Evolutionary conservation across 2,797 vertebrate genomes (phyloP).

Genomic region (Sebastes nivosus): DNA sequence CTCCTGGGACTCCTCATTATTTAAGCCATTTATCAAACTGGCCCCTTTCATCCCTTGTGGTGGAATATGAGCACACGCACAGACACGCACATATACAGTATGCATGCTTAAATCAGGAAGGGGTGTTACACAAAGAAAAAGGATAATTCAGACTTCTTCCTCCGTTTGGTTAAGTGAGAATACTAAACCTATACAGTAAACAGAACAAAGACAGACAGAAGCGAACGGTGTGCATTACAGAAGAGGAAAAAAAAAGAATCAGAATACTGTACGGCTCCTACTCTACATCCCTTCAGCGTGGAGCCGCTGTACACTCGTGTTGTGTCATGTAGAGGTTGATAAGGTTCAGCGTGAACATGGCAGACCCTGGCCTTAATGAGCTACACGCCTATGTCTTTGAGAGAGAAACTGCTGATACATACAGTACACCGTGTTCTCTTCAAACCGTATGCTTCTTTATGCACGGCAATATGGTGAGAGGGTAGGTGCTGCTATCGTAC

Average conservation of each 20-base stretch:
- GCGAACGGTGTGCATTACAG: not conserved
- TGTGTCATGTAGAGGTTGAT: conserved; percentile 68
- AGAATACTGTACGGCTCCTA: not conserved
- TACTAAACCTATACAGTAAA: conserved; percentile 17
- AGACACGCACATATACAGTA: not conserved
- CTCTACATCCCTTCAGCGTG: conserved; percentile 26
- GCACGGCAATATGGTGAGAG: conserved; percentile 37
- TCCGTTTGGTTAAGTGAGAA: conserved; percentile 7
- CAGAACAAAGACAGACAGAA: conserved; percentile 24
- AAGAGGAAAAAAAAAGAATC: not conserved
- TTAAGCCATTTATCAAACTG: conserved; percentile 88
- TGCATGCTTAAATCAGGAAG: conserved; percentile 1
- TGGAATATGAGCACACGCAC: conserved; percentile 4
- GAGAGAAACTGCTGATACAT: conserved; percentile 63
- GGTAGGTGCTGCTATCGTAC: conserved; percentile 13
- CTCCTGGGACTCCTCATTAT: conserved; percentile 86
- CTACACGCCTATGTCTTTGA: conserved; percentile 37
- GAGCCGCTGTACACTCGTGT: conserved; percentile 55
- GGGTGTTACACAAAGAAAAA: conserved; percentile 30
- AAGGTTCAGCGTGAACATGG: conserved; percentile 71
- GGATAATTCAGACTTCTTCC: conserved; percentile 16
- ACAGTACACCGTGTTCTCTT: conserved; percentile 37
- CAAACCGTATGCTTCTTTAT: conserved; percentile 34
- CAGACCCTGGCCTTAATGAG: conserved; percentile 66
- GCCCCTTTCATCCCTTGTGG: conserved; percentile 55